Evolutionary conservation across 1,140 invertebrate species (phyloP).

Genomic region (Battus philenor): DNA sequence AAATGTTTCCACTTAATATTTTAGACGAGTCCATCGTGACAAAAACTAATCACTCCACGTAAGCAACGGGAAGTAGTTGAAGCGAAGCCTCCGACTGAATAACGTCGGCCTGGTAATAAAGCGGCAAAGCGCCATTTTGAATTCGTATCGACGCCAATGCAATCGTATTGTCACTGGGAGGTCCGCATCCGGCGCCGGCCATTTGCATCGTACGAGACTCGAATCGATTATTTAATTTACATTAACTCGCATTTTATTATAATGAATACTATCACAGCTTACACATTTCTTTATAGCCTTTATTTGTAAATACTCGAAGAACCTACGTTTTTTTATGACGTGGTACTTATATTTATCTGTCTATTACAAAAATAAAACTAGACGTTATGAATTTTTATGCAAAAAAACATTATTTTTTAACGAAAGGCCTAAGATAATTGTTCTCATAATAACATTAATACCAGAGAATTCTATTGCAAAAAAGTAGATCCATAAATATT

Average conservation of each 20-base stretch:
- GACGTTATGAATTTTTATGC: no score
- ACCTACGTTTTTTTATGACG: no score
- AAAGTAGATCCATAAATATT: no score
- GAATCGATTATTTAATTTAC: conserved; percentile 57
- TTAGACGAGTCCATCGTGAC: conserved; percentile 19
- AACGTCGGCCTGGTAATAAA: conserved; percentile 51
- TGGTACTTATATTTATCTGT: no score
- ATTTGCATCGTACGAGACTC: conserved; percentile 67
- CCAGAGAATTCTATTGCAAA: no score
- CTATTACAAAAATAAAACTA: no score
- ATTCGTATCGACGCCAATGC: conserved; percentile 57
- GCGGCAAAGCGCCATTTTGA: conserved; percentile 62
- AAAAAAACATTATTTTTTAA: no score
- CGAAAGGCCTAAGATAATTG: no score
- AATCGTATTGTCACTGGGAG: conserved; percentile 60
- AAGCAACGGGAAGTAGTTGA: conserved; percentile 56
- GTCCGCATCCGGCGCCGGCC: conserved; percentile 69
- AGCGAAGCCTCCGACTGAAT: conserved; percentile 39
- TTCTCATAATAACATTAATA: no score
- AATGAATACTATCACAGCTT: conserved; percentile 12
- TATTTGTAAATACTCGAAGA: no score
- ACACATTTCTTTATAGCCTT: no score
- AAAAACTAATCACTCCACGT: conserved; percentile 47
- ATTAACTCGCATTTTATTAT: conserved; percentile 14
- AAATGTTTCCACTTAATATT: no score